Percentiles rank a stretch among this genome's conserved stretches.
phyloP scores from a whole-genome alignment of 2,113 vertebrate species.

The Dryoscopus gambensis region DNA sequence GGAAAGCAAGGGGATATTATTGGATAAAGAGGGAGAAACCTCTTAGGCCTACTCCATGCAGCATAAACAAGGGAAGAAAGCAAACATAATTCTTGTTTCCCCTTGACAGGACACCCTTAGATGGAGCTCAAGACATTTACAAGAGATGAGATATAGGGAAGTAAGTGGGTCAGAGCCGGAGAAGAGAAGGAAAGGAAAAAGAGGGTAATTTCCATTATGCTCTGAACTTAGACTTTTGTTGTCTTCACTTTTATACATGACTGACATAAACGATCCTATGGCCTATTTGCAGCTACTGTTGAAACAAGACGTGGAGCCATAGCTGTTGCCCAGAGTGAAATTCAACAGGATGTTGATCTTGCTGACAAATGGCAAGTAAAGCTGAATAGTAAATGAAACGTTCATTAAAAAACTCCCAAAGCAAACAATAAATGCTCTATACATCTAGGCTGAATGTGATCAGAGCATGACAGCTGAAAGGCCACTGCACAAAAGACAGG shows the following conservation, averaged over 20 bases:
- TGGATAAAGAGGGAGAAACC: background rate
- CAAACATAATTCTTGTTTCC: slow-evolving; percentile 27
- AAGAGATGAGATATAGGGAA: background rate
- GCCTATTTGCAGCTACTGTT: background rate
- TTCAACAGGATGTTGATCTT: slow-evolving; percentile 12
- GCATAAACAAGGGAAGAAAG: slow-evolving; percentile 1
- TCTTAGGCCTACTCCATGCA: background rate
- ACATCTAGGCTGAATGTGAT: background rate
- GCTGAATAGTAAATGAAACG: background rate
- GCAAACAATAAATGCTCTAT: slow-evolving; percentile 16
- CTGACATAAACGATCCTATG: background rate
- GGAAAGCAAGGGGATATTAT: background rate
- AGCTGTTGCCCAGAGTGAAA: background rate
- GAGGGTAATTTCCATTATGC: background rate
- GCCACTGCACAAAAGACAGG: background rate
- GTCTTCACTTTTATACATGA: background rate
- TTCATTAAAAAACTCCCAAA: background rate
- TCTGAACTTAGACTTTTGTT: background rate
- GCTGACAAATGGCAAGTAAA: background rate
- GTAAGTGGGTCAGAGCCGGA: background rate
- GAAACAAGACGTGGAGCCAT: accelerated
- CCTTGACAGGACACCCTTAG: slow-evolving; percentile 1
- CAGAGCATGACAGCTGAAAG: slow-evolving; percentile 36
- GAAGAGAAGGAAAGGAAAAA: background rate
- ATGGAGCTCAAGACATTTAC: background rate